Conservation (phyloP, 1,140 invertebrate species). For the Spodoptera frugiperda region DNA sequence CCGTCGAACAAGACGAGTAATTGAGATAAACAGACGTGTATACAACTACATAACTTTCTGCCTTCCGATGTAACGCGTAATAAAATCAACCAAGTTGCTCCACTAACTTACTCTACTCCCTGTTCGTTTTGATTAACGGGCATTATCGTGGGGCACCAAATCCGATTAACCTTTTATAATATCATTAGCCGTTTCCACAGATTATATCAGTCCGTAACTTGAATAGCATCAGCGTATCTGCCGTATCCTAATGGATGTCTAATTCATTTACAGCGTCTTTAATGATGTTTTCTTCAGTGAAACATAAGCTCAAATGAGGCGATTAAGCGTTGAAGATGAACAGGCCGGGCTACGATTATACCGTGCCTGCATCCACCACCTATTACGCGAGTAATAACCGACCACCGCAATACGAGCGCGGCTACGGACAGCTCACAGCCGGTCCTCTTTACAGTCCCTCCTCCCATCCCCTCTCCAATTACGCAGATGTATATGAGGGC, state of each 20-base stretch:
- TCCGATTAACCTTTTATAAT: constrained; percentile 27
- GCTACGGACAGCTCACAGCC: constrained; percentile 73
- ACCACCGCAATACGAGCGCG: constrained; percentile 80
- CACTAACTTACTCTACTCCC: constrained; percentile 54
- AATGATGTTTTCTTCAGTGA: constrained; percentile 61
- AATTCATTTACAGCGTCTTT: constrained; percentile 58
- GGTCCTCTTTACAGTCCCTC: constrained; percentile 77
- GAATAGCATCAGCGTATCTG: constrained; percentile 60
- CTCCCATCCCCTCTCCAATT: constrained; percentile 78
- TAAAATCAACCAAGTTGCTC: constrained; percentile 76
- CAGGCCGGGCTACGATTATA: constrained; percentile 83
- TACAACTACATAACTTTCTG: constrained; percentile 76
- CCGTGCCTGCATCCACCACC: constrained; percentile 78
- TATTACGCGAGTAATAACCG: constrained; percentile 78
- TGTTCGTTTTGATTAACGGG: constrained; percentile 19
- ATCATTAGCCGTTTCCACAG: constrained; percentile 17
- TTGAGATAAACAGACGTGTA: constrained; percentile 80
- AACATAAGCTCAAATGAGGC: constrained; percentile 80
- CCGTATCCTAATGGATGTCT: constrained; percentile 30
- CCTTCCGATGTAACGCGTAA: constrained; percentile 72
- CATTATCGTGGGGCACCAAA: constrained; percentile 22
- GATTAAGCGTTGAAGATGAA: constrained; percentile 81
- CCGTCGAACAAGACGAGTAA: constrained; percentile 75
- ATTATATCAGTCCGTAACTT: constrained; percentile 15
- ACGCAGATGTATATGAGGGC: constrained; percentile 83